Evolutionary conservation across 2,888 invertebrate genomes (phyloP).

Genomic region (Aradus depressus): DNA sequence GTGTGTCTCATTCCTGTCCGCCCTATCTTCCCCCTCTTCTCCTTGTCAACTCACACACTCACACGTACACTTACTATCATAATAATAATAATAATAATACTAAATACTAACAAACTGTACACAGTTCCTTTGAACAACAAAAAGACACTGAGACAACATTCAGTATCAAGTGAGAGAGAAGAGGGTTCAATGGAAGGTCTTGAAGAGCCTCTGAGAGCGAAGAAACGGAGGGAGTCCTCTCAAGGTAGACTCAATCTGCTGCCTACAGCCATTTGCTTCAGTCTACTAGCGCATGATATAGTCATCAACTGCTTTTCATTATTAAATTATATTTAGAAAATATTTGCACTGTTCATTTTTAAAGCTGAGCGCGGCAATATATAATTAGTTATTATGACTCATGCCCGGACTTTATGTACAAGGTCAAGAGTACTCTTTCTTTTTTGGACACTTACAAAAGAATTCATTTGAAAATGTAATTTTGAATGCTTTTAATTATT

Average conservation of each 20-base stretch:
- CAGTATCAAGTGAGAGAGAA: slow-evolving; percentile 48
- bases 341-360: background rate
- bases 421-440: no score
- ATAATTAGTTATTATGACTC: no score
- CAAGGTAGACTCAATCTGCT: slow-evolving; percentile 26
- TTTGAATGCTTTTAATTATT: no score
- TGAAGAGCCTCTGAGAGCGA: slow-evolving; percentile 53
- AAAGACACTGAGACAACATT: slow-evolving; percentile 50
- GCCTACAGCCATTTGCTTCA: no score
- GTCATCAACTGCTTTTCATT: no score
- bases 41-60: slow-evolving; percentile 6
- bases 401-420: no score
- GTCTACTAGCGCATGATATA: no score
- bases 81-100: background rate
- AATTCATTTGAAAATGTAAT: no score
- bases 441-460: no score
- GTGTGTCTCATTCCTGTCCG: slow-evolving; percentile 20
- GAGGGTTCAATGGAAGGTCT: slow-evolving; percentile 50
- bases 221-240: slow-evolving; percentile 47
- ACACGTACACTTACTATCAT: background rate
- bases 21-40: slow-evolving; percentile 14
- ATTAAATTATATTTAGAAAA: no score
- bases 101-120: slow-evolving; percentile 7
- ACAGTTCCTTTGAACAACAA: slow-evolving; percentile 47
- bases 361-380: background rate